A percentile compares a stretch with the other conserved stretches of the same genome.
Evolutionary conservation across 2,888 invertebrate species (phyloP).

Genomic region (Synergus gifuensis): DNA sequence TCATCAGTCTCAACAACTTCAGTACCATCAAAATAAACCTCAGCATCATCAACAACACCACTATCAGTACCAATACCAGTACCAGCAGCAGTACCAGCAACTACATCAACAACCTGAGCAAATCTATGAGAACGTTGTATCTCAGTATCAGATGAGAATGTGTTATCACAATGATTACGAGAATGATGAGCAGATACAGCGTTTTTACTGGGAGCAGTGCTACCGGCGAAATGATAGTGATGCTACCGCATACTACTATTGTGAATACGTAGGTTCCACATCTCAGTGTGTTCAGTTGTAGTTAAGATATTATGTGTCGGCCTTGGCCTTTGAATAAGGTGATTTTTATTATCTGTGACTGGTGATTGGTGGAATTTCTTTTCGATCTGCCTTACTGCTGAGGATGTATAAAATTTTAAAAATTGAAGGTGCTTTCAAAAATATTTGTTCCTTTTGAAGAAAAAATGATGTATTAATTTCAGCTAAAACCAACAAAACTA

Average conservation of each 20-base stretch:
- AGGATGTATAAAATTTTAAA: neutral
- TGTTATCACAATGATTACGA: constrained; percentile 77
- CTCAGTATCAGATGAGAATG: constrained; percentile 76
- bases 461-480: too few species aligned
- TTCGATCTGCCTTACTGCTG: neutral
- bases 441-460: too few species aligned
- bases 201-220: constrained; percentile 77
- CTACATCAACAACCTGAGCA: constrained; percentile 65
- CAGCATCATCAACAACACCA: constrained; percentile 54
- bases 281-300: constrained; percentile 8
- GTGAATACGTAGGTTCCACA: constrained; percentile 74
- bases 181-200: constrained; percentile 76
- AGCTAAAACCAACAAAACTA: too few species aligned
- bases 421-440: too few species aligned
- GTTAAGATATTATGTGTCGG: neutral
- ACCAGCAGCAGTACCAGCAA: constrained; percentile 50
- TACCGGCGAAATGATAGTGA: constrained; percentile 73
- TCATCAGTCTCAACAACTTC: constrained; percentile 48
- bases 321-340: neutral
- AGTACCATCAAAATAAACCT: constrained; percentile 50
- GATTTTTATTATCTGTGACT: neutral
- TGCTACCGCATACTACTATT: constrained; percentile 76
- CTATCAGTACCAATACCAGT: constrained; percentile 48
- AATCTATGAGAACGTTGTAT: constrained; percentile 75
- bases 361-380: neutral